Evolutionary conservation across 2,888 invertebrate genomes (phyloP).

Genomic region (Stenodera caucasica): DNA sequence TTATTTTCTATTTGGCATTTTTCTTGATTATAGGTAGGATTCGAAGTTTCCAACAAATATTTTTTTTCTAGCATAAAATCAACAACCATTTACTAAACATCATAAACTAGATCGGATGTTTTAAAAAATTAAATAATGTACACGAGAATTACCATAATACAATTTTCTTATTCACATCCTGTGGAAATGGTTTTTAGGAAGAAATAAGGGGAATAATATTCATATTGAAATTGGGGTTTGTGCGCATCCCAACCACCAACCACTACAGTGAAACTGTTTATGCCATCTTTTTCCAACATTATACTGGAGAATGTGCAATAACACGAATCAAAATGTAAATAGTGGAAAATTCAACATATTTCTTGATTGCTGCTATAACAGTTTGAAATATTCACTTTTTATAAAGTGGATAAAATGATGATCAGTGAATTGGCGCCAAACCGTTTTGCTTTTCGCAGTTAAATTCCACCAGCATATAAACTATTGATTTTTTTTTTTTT

Average conservation of each 20-base stretch:
- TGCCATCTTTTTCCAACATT: not conserved
- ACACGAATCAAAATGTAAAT: not conserved
- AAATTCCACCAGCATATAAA: not conserved
- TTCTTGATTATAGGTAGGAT: too few relatives aligned
- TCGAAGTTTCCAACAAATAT: too few relatives aligned
- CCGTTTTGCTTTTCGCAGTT: not conserved
- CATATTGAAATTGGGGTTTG: not conserved
- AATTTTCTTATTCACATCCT: conserved; percentile 25
- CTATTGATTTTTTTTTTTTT: not conserved
- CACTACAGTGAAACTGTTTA: not conserved
- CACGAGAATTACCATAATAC: conserved; percentile 26
- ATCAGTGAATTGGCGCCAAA: not conserved
- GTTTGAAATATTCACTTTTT: not conserved
- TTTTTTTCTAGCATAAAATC: not conserved
- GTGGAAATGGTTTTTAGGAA: conserved; percentile 19
- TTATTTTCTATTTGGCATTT: too few relatives aligned
- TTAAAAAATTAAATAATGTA: conserved; percentile 24
- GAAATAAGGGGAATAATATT: conserved; percentile 29
- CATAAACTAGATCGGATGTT: not conserved
- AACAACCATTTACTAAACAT: not conserved
- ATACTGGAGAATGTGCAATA: not conserved
- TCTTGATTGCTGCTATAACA: not conserved
- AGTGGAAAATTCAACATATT: not conserved
- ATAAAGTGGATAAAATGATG: not conserved
- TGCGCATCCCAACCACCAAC: not conserved